phyloP scores from a whole-genome alignment of 2,888 invertebrate species.

The Celastrina argiolus region DNA sequence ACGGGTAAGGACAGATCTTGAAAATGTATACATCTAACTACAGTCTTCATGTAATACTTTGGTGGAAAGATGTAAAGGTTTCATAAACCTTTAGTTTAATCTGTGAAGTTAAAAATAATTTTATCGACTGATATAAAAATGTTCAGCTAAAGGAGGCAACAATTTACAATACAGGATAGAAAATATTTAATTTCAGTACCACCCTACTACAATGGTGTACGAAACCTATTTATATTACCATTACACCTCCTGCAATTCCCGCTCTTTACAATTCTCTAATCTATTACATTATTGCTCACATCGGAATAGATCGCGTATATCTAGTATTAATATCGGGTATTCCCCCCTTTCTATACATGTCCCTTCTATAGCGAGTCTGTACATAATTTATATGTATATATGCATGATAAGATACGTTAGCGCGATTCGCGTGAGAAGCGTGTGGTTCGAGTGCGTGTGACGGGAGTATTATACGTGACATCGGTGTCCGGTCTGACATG shows the following conservation, averaged over 20 bases:
- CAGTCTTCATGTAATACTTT: too few relatives aligned
- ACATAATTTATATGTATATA: conserved; percentile 2
- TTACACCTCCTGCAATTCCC: not conserved
- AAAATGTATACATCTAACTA: too few relatives aligned
- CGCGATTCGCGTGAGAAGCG: not conserved
- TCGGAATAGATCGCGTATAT: not conserved
- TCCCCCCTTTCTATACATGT: conserved; percentile 5
- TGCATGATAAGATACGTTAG: conserved; percentile 14
- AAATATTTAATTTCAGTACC: not conserved
- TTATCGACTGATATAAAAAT: not conserved
- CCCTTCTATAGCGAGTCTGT: not conserved
- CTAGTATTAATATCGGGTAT: not conserved
- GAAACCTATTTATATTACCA: not conserved
- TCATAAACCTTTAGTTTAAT: too few relatives aligned
- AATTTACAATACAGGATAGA: not conserved
- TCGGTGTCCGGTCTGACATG: not conserved
- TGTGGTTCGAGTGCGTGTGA: conserved; percentile 20
- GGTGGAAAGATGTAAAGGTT: too few relatives aligned
- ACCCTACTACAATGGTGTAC: not conserved
- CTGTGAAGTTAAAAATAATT: not conserved
- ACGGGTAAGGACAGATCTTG: too few relatives aligned
- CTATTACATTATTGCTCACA: conserved; percentile 21
- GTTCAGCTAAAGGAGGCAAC: not conserved
- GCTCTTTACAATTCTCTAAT: conserved; percentile 14
- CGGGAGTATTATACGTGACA: not conserved